Conservation (phyloP, 2,888 invertebrate species). For the Dysmachus trigonus region DNA sequence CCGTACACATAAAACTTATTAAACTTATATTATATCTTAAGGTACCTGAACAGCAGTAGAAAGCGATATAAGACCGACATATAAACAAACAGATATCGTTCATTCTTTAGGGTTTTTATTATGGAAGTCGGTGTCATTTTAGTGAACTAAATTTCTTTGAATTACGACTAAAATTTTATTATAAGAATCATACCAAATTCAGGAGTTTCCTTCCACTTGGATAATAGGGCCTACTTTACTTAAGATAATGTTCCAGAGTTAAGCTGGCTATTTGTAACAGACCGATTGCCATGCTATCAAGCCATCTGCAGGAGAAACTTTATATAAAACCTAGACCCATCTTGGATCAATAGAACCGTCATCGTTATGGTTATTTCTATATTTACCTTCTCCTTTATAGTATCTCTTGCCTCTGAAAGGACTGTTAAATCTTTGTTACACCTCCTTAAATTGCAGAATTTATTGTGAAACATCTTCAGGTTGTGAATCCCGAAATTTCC, state of each 20-base stretch:
- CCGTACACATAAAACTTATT: too few species aligned
- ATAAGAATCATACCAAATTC: not conserved
- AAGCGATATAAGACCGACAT: too few species aligned
- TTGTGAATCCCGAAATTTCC: not conserved
- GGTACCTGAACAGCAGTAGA: too few species aligned
- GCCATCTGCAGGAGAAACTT: not conserved
- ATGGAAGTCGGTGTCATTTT: not conserved
- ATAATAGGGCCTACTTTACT: not conserved
- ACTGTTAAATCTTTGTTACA: not conserved
- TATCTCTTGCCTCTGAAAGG: not conserved
- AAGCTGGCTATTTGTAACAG: not conserved
- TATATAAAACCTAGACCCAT: not conserved
- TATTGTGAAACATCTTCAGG: not conserved
- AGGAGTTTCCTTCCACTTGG: not conserved
- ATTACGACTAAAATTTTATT: too few species aligned
- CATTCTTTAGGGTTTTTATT: not conserved
- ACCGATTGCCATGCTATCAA: not conserved
- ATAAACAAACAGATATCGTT: not conserved
- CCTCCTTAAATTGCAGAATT: not conserved
- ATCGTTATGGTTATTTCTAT: not conserved
- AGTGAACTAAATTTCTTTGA: not conserved
- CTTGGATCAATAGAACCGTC: not conserved
- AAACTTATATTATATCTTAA: too few species aligned
- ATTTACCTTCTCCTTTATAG: not conserved
- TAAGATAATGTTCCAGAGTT: not conserved